A percentile compares a stretch with the other conserved stretches of the same genome.
phyloP scores from a whole-genome alignment of 2,888 invertebrate species.

The Galerucella calmariensis region DNA sequence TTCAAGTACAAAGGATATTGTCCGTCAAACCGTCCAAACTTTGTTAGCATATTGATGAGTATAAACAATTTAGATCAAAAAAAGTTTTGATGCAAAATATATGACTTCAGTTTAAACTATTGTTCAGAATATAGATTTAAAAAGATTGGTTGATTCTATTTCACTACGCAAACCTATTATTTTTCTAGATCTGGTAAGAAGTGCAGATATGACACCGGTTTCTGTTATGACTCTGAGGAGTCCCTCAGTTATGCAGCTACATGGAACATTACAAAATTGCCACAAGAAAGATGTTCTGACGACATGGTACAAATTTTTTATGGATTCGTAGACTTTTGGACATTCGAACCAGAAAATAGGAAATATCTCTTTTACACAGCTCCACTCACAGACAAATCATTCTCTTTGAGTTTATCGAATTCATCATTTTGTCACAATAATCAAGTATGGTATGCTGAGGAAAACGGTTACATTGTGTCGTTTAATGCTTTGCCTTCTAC shows the following conservation, averaged over 20 bases:
- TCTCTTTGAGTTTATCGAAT: slow-evolving; percentile 9
- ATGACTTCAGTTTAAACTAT: too few species aligned
- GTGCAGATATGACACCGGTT: slow-evolving; percentile 5
- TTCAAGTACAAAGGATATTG: too few species aligned
- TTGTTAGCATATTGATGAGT: too few species aligned
- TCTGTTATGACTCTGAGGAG: not conserved
- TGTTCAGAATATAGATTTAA: too few species aligned
- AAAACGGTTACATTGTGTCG: not conserved
- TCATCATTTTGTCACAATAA: not conserved
- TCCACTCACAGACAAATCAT: not conserved
- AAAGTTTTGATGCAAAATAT: too few species aligned
- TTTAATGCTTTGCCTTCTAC: not conserved
- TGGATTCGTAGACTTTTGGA: slow-evolving; percentile 9
- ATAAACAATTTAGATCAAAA: too few species aligned
- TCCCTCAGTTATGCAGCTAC: not conserved
- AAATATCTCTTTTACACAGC: slow-evolving; percentile 3
- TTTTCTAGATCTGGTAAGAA: slow-evolving; percentile 7
- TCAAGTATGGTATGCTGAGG: slow-evolving; percentile 4
- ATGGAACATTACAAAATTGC: not conserved
- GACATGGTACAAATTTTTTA: slow-evolving; percentile 3
- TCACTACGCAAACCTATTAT: not conserved
- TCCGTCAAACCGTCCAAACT: too few species aligned
- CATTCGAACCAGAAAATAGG: not conserved
- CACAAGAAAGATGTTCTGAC: not conserved
- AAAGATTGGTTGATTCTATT: not conserved